Evolutionary conservation across 1,140 invertebrate genomes (phyloP).

Genomic region (Daktulosphaira vitifoliae): DNA sequence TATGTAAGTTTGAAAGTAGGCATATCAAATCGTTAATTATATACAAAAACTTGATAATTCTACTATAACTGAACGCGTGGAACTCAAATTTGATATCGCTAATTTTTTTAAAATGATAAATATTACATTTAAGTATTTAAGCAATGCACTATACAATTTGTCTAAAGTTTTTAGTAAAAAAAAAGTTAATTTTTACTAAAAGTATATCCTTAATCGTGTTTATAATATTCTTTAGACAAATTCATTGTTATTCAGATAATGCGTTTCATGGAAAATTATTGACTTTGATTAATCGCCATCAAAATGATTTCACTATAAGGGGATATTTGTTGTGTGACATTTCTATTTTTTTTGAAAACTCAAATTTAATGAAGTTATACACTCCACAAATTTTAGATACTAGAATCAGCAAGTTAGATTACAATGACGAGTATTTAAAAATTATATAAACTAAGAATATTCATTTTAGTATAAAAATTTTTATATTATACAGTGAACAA

Average conservation of each 20-base stretch:
- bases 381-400: too few relatives aligned
- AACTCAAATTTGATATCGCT: too few relatives aligned
- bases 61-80: too few relatives aligned
- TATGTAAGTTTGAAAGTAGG: too few relatives aligned
- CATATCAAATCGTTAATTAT: too few relatives aligned
- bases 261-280: constrained; percentile 4
- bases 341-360: background rate
- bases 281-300: background rate
- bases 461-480: background rate
- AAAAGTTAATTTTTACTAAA: too few relatives aligned
- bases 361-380: too few relatives aligned
- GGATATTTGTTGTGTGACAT: constrained; percentile 28
- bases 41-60: too few relatives aligned
- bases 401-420: background rate
- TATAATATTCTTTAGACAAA: background rate
- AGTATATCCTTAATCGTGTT: background rate
- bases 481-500: background rate
- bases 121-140: too few relatives aligned
- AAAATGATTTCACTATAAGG: background rate
- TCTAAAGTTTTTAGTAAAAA: too few relatives aligned
- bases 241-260: background rate
- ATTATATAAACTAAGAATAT: background rate
- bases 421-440: background rate
- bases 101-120: too few relatives aligned
- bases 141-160: too few relatives aligned